Base-by-base conservation (phyloP, 2,113 vertebrate genomes). In the Sinocyclocheilus anophthalmus region DNA sequence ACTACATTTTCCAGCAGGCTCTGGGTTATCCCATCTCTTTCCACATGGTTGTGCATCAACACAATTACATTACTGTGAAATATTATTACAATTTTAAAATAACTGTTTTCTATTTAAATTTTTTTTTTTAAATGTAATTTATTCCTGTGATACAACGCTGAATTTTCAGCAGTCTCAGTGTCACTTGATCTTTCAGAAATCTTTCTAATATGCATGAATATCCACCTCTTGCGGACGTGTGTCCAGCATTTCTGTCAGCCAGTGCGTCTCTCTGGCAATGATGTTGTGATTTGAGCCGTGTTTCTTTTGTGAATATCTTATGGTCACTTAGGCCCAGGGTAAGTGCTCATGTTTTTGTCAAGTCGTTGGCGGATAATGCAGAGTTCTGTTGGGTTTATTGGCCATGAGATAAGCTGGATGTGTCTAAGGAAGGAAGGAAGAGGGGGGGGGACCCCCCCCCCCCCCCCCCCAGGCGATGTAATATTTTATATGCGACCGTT, bases 241-340 rank as follows among this genome's bases (percentile, higher is more conserved):
- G 13, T 67, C 79, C 79, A 81, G 61, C n/a, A 22, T 48, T 81
- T 30, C 79, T 30, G 0, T 67, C 79, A 30, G 39, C 3, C 59
- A 50, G 24, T 69, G 80, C n/a, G 4, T 82, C 33, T 87, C 78
- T 78, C 55, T 76, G 73, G 78, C 57, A 59, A 20, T 22, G 57
- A 7, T 22, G 55, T 8, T 20, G 57, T 59, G 76, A 79, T 61
- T 83, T 72, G 83, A 57, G 73, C n/a, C 18, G 1, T n/a, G 45
- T 45, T 30, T 65, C 24, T 76, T 26, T 13, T 30, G 26, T n/a
- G 42, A 24, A 42, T 77, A 16, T 77, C 73, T 13, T 79, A 45
- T 1, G 26, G 9, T 9, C 48, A n/a, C 4, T n/a, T 85, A 63
- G 2, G 61, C 50, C 82, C 30, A 65, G 16, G 33, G 53, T 24